Evolutionary conservation across 2,888 invertebrate species (phyloP), one percentile per base, ranked within the genome.

Genomic region (Amiota communis): DNA sequence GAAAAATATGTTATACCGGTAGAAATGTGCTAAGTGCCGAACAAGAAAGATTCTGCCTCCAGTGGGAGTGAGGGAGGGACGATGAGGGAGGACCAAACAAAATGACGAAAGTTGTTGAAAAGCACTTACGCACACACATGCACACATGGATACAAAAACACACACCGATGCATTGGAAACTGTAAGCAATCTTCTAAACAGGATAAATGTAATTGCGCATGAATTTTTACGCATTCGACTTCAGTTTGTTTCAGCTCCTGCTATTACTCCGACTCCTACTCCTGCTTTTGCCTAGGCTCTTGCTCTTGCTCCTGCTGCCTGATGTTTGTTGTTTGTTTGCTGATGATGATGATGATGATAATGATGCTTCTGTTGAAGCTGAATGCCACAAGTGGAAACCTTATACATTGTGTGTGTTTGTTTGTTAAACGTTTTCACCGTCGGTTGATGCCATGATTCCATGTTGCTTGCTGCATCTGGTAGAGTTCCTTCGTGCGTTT

Each of bases 161-260:
- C 36, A 36, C 36, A 36, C 36, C 6, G 36, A 36, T 36, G 36
- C 36, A 36, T 36, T 36, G 3, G 36, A 0, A 6, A 36, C 36
- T 36, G 77, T 83, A 84, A 87, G 84, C 87, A 87, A 88, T 89
- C 84, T 88, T 86, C 83, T 83, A 88, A 89, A 88, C 88, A 88
- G 89, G 87, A 89, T 88, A 87, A 88, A 89, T 84, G 89, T 87
- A 88, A 89, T 88, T 89, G 88, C 88, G 88, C 89, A 88, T 88
- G 89, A 88, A 88, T 87, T 85, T 87, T 81, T 88, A 88, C 87
- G 87, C 89, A 88, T 88, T 88, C 71, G 71, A 47, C 63, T 64
- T 70, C 61, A 70, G 59, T 56, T 61, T 61, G 20, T 64, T n/a
- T 71, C 72, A 79, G 72, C 67, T 71, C 36, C 36, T 36, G 36